Conservation (phyloP, 2,113 vertebrate genomes). For the Tricholaema leucomelas region DNA sequence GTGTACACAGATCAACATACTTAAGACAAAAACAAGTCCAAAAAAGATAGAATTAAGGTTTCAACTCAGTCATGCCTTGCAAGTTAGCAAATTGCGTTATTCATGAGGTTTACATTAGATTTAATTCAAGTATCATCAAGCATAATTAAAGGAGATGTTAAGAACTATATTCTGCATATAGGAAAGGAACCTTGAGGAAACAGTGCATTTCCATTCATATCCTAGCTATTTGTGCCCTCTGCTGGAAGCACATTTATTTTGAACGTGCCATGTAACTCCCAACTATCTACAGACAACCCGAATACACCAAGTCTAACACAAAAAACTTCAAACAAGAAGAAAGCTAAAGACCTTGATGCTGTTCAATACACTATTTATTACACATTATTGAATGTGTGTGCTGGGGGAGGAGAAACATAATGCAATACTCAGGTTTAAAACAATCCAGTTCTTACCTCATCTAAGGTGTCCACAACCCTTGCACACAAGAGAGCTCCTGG, state of each 20-base stretch:
- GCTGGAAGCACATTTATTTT: slow-evolving; percentile 51
- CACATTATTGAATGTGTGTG: too few species aligned
- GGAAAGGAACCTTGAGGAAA: background rate
- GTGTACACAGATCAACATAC: background rate
- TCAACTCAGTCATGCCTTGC: background rate
- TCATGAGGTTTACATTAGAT: background rate
- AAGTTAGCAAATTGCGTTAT: background rate
- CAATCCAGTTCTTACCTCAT: slow-evolving; percentile 81
- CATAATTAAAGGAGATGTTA: background rate
- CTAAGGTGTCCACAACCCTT: slow-evolving; percentile 87
- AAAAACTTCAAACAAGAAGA: background rate
- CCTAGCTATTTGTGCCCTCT: slow-evolving; percentile 62
- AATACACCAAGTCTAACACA: background rate
- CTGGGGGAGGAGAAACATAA: background rate
- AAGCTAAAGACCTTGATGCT: background rate
- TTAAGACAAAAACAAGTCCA: background rate
- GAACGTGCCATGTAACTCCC: background rate
- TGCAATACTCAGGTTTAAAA: background rate
- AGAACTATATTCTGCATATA: background rate
- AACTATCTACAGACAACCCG: background rate
- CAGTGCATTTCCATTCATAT: background rate
- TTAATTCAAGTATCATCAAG: background rate
- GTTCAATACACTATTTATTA: background rate
- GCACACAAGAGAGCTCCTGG: slow-evolving; percentile 92
- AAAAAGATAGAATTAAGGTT: background rate